Base-by-base conservation (phyloP, 2,113 vertebrate genomes). In the Eidolon helvum region DNA sequence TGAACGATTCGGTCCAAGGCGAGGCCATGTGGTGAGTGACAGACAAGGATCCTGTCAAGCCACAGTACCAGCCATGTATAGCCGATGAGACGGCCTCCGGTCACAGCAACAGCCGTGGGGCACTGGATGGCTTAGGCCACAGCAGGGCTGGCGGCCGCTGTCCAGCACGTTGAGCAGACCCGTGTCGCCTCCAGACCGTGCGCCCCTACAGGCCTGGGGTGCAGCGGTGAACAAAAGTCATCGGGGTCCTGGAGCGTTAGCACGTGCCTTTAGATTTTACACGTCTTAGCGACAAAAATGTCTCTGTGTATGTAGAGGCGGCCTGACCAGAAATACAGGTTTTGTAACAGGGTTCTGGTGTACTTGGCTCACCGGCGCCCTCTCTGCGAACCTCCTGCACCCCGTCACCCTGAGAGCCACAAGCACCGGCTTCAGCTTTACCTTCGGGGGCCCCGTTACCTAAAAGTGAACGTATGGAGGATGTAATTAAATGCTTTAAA, bases 321-420 rank as follows among this genome's bases (percentile, higher is more conserved):
- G 55, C 78, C 66, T 9, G 72, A 89, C 93, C 40, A 69, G 90
- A 96, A 96, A 61, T 48, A 57, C 72, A 86, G 85, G 91, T 87
- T 95, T 88, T 15, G 0, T 71, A 38, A 24, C 59, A 40, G 79
- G 38, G 26, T 40, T 79, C 78, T 68, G n/a, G 30, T 69, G 48
- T 38, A 0, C 71, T 61, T 59, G 30, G 40, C 86, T 93, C 55
- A 9, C 45, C 7, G 28, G 61, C 24, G 38, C 43, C 57, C 59
- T 15, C 82, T 30, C 77, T 18, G 21, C 43, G 72, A 72, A 43
- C 63, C 71, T 57, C 1, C 59, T 53, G 38, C 40, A 8, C 38
- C 7, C 83, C 77, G 53, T 85, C 72, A 50, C 71, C 48, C 50
- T 21, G 33, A 53, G 26, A 10, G 2, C 61, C 19, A 1, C 12